phyloP scores from a whole-genome alignment of 2,888 invertebrate genomes.

The Amphimallon solstitiale region DNA sequence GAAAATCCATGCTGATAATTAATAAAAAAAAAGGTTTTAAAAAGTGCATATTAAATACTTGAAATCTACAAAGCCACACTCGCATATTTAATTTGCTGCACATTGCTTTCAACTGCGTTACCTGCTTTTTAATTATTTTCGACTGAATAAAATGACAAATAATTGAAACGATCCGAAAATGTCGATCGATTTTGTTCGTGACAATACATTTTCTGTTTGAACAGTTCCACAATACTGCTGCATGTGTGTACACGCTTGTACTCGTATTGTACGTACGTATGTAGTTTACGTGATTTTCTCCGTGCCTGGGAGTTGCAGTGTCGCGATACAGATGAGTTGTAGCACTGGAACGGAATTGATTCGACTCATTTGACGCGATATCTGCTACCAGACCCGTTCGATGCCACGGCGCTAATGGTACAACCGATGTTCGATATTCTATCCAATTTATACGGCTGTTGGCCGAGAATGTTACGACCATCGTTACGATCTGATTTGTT shows the following conservation, averaged over 20 bases:
- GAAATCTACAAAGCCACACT: too few relatives aligned
- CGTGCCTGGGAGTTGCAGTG: neutral
- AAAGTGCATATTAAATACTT: too few relatives aligned
- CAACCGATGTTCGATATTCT: slow-evolving; percentile 11
- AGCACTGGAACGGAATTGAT: slow-evolving; percentile 29
- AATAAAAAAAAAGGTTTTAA: too few relatives aligned
- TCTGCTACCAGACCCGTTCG: slow-evolving; percentile 1
- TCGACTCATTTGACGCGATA: slow-evolving; percentile 33
- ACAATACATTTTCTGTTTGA: slow-evolving; percentile 24
- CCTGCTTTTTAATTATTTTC: too few relatives aligned
- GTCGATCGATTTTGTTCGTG: slow-evolving; percentile 13
- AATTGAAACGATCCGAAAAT: neutral
- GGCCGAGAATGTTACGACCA: slow-evolving; percentile 12
- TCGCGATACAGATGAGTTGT: slow-evolving; percentile 27
- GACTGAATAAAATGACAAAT: slow-evolving; percentile 13
- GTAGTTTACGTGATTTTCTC: slow-evolving; percentile 27
- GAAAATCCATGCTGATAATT: too few relatives aligned
- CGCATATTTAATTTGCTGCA: too few relatives aligned
- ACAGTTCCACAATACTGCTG: neutral
- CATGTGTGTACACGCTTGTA: neutral
- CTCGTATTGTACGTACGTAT: neutral
- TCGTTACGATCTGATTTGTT: slow-evolving; percentile 29
- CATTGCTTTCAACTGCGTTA: too few relatives aligned
- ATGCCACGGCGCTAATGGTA: slow-evolving; percentile 5
- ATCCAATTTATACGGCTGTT: slow-evolving; percentile 13